Evolutionary conservation across 2,888 invertebrate species (phyloP).

Genomic region (Parascotia fuliginaria): DNA sequence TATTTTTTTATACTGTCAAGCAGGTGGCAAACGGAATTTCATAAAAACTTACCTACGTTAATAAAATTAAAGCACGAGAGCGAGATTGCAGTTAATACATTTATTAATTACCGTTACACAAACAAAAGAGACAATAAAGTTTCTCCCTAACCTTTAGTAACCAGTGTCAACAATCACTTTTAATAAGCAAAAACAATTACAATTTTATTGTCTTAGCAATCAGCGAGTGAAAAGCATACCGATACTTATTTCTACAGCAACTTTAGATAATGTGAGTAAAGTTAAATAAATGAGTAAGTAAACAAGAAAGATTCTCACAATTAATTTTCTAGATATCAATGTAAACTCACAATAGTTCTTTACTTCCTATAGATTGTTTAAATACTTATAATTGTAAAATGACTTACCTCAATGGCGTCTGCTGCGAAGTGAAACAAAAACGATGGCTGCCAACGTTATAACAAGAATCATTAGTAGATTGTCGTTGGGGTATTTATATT

Average conservation of each 20-base stretch:
- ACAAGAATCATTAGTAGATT: conserved; percentile 47
- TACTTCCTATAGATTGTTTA: conserved; percentile 39
- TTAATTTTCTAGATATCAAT: conserved; percentile 30
- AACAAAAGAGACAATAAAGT: neutral
- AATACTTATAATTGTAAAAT: conserved; percentile 34
- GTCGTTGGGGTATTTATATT: conserved; percentile 40
- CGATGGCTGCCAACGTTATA: conserved; percentile 26
- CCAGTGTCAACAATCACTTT: neutral
- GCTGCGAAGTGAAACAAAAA: conserved; percentile 26
- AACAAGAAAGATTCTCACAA: conserved; percentile 32
- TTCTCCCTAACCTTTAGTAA: neutral
- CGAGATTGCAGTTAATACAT: too few relatives aligned
- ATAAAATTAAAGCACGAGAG: too few relatives aligned
- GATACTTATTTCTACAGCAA: conserved; percentile 13
- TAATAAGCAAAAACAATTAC: neutral
- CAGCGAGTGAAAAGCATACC: conserved; percentile 19
- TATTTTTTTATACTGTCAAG: too few relatives aligned
- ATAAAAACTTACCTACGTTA: too few relatives aligned
- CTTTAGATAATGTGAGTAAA: conserved; percentile 14
- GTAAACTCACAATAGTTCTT: conserved; percentile 33
- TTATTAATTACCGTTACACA: too few relatives aligned
- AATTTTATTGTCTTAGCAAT: neutral
- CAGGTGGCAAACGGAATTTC: too few relatives aligned
- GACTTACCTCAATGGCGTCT: conserved; percentile 37
- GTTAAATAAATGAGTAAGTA: conserved; percentile 10